Percentiles rank a stretch among this genome's conserved stretches.
Evolutionary conservation across 1,140 invertebrate species (phyloP).

Genomic region (Spodoptera litura): DNA sequence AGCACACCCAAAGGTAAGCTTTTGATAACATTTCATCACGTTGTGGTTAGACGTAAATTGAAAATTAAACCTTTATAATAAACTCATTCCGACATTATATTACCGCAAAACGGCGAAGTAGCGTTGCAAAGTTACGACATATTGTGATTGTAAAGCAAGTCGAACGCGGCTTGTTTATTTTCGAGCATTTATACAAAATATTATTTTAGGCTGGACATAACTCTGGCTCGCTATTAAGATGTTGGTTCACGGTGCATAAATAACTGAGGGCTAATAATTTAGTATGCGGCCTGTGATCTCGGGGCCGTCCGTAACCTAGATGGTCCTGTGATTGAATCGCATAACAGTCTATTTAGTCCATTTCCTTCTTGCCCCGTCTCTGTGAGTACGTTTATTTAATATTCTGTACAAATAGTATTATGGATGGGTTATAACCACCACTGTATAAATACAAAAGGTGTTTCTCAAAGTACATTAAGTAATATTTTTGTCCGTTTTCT

Average conservation of each 20-base stretch:
- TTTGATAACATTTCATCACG: constrained; percentile 60
- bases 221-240: constrained; percentile 82
- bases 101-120: constrained; percentile 60
- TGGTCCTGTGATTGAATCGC: constrained; percentile 75
- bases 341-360: constrained; percentile 69
- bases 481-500: too few relatives aligned
- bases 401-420: constrained; percentile 28
- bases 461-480: too few relatives aligned
- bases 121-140: constrained; percentile 70
- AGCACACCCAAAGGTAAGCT: constrained; percentile 98
- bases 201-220: constrained; percentile 85
- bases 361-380: constrained; percentile 55
- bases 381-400: constrained; percentile 50
- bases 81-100: constrained; percentile 75
- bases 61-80: constrained; percentile 75
- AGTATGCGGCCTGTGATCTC: constrained; percentile 80
- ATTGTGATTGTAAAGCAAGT: constrained; percentile 69
- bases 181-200: constrained; percentile 85
- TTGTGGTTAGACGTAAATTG: constrained; percentile 68
- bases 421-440: constrained; percentile 3
- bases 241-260: constrained; percentile 84
- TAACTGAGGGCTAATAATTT: constrained; percentile 83
- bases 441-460: too few relatives aligned
- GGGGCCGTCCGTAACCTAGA: constrained; percentile 67
- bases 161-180: constrained; percentile 78